Conservation (phyloP, 2,113 vertebrate genomes). For the Notothenia coriiceps region DNA sequence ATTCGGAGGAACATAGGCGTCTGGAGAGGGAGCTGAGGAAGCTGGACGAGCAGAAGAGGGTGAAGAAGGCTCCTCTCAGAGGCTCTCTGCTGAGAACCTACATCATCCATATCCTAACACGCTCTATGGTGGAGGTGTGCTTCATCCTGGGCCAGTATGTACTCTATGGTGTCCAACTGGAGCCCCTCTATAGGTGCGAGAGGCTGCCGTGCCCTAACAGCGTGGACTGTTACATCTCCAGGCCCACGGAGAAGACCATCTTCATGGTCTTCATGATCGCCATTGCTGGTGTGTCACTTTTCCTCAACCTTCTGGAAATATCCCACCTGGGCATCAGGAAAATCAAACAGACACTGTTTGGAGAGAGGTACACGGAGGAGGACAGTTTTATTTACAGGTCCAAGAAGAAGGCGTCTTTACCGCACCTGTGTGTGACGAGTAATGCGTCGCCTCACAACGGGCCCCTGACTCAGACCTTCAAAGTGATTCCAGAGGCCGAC, state of each 20-base stretch:
- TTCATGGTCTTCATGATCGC: slow-evolving; percentile 97
- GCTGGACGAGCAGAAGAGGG: slow-evolving; percentile 90
- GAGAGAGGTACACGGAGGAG: slow-evolving; percentile 71
- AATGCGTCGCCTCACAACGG: slow-evolving; percentile 81
- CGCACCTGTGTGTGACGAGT: slow-evolving; percentile 77
- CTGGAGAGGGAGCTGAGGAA: slow-evolving; percentile 89
- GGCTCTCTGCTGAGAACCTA: slow-evolving; percentile 94
- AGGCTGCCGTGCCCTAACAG: slow-evolving; percentile 92
- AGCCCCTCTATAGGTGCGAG: slow-evolving; percentile 91
- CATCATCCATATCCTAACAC: slow-evolving; percentile 93
- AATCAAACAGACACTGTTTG: slow-evolving; percentile 87
- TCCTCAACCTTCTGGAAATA: slow-evolving; percentile 93
- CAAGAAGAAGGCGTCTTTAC: slow-evolving; percentile 81
- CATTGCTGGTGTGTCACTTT: slow-evolving; percentile 91
- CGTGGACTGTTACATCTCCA: slow-evolving; percentile 96
- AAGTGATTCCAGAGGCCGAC: slow-evolving; percentile 77
- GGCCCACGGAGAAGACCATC: slow-evolving; percentile 95
- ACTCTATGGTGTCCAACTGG: slow-evolving; percentile 91
- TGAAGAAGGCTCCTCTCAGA: slow-evolving; percentile 91
- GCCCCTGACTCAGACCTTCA: slow-evolving; percentile 81
- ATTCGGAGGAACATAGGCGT: slow-evolving; percentile 86
- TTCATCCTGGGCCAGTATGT: slow-evolving; percentile 95
- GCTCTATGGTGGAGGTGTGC: slow-evolving; percentile 91
- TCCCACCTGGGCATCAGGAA: slow-evolving; percentile 91
- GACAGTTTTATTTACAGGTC: slow-evolving; percentile 82